phyloP scores from a whole-genome alignment of 2,113 vertebrate species.

The Atrichornis clamosus region DNA sequence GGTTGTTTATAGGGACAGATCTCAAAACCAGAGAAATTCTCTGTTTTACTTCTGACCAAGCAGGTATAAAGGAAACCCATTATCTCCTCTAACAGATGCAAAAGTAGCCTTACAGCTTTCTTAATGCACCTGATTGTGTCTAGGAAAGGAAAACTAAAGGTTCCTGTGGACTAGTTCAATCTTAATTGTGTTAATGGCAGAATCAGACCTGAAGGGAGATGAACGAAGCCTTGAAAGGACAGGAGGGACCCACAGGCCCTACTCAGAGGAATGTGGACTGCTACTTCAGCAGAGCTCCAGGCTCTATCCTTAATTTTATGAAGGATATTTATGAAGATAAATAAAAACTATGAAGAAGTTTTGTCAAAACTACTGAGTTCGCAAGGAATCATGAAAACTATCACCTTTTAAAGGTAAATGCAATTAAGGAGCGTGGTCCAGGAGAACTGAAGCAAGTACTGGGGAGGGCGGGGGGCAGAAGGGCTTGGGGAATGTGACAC shows the following conservation, averaged over 20 bases:
- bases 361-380: background rate
- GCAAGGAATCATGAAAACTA: background rate
- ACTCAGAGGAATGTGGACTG: background rate
- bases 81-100: background rate
- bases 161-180: background rate
- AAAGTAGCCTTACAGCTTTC: background rate
- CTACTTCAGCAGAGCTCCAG: background rate
- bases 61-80: background rate
- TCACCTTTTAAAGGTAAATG: background rate
- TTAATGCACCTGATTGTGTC: background rate
- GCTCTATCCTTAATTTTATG: background rate
- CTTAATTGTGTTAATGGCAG: background rate
- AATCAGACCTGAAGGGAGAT: background rate
- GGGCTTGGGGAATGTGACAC: background rate
- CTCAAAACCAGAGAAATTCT: background rate
- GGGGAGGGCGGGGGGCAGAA: background rate
- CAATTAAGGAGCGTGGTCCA: background rate
- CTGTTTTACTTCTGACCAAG: background rate
- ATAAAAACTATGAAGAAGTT: background rate
- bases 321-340: background rate
- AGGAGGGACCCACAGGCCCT: background rate
- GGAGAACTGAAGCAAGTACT: background rate
- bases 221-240: background rate
- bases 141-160: background rate
- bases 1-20: background rate